Evolutionary conservation across 2,888 invertebrate species (phyloP), one percentile per base, ranked within the genome.

Genomic region (Synanthedon andrenaeformis): DNA sequence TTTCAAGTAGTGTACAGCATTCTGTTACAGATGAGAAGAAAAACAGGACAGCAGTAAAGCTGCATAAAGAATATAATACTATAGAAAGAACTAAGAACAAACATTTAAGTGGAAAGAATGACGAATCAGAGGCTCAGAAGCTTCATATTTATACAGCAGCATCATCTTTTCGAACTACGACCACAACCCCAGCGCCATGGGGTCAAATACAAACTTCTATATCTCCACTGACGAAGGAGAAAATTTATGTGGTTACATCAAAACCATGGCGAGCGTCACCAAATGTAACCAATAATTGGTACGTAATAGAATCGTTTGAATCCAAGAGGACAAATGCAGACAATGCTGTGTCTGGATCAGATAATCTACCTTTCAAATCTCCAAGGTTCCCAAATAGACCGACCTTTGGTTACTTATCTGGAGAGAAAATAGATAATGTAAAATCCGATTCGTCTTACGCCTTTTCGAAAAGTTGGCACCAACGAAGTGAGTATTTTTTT

Each of bases 171-270:
- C 69, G 79, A 56, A 80, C 68, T 14, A 71, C 72, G 3, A 83
- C 79, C 1, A 85, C 84, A 8, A 87, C 86, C 52, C 76, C 80
- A 35, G 83, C 88, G 1, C 84, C 87, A 2, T 94, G 94, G 94
- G 91, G 91, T 48, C 85, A 89, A 65, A 88, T 92, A 58, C 90
- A 91, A 68, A 90, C 93, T 1, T 91, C 93, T 14, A 91, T 93
- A 69, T 92, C 93, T 11, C 91, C 94, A n/a, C 78, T 91, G 55
- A 93, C 93, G 4, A 92, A 92, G 66, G 95, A 95, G 79, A 93
- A 93, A 70, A 90, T 95, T 0, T 94, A 94, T 63, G 93, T 95
- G 1, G 94, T 95, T 0, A 95, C 95, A 3, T 94, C 95, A 0
- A 91, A 92, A 66, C 89, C 93, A 14, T 88, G 88, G 82, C 77